phyloP scores from a whole-genome alignment of 2,113 vertebrate genomes.

The Scytalopus superciliaris region DNA sequence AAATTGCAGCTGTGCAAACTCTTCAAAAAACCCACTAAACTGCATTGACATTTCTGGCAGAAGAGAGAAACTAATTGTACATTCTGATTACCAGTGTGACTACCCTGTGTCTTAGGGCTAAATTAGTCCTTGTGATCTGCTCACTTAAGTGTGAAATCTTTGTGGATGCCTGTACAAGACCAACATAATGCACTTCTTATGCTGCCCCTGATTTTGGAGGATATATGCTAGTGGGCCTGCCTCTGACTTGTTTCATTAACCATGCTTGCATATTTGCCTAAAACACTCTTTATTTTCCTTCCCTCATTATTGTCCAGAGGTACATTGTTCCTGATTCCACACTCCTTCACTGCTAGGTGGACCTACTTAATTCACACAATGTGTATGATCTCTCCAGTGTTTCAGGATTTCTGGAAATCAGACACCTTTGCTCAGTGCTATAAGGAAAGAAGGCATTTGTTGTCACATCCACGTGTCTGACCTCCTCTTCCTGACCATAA shows the following conservation, averaged over 20 bases:
- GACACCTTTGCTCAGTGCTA: not conserved
- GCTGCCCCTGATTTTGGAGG: not conserved
- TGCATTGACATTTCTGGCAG: not conserved
- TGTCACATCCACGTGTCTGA: not conserved
- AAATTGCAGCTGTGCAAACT: not conserved
- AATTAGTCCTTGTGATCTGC: not conserved
- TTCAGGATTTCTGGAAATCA: not conserved
- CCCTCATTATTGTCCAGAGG: not conserved
- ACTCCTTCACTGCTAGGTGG: not conserved
- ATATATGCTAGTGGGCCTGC: not conserved
- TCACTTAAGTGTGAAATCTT: not conserved
- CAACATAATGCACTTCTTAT: not conserved
- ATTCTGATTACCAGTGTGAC: not conserved
- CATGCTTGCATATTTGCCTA: not conserved
- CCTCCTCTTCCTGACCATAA: not conserved
- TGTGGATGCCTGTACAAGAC: not conserved
- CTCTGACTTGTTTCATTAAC: not conserved
- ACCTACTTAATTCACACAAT: not conserved
- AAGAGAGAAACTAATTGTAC: constrained; percentile 18
- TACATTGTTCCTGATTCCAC: not conserved
- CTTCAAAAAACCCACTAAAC: not conserved
- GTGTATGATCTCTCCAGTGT: not conserved
- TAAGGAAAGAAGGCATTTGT: not conserved
- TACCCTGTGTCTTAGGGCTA: not conserved
- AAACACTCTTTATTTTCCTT: not conserved